Evolutionary conservation across 1,140 invertebrate species (phyloP), one percentile per base, ranked within the genome.

Genomic region (Penaeus vannamei): DNA sequence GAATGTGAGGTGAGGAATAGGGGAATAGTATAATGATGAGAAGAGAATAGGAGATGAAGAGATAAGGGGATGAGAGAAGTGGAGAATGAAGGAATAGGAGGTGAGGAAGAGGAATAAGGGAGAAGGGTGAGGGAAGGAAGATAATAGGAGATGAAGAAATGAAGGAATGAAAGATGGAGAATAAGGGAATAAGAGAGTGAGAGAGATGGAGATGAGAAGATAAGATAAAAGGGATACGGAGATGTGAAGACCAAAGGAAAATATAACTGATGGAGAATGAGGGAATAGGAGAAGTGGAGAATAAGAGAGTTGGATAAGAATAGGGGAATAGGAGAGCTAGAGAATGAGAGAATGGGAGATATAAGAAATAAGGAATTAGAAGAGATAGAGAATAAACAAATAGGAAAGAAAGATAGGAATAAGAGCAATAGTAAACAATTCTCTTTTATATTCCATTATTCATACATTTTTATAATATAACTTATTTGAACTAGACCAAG

Each of bases 201-300:
- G n/a, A 61, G n/a, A 59, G 59, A 22, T 60, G 42, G 60, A 60
- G 23, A 59, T 12, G 59, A 26, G 62, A 62, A 62, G 36, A 83
- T 7, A 60, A 62, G 62, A 61, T 83, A 60, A 23, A 83, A 26
- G 62, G 20, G 81, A 8, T 59, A 60, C n/a, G 60, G 4, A 84
- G 22, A 12, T 23, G 14, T 22, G n/a, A 60, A 17, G 81, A 61
- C 7, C 19, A n/a, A 83, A 5, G 20, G 60, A 62, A 29, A 64
- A 26, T 64, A 14, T 64, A 62, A 72, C 7, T 20, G 46, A 83
- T 22, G 26, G 81, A 60, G 81, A 83, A n/a, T 61, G 81, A 62
- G 81, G 53, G 26, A 26, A n/a, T 61, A 36, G 46, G 26, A n/a
- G n/a, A 17, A 10, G 81, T 20, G 53, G 32, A 17, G 32, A 26